Percentiles rank a stretch among this genome's conserved stretches.
phyloP scores from a whole-genome alignment of 2,888 invertebrate species.

The Heliconius aoede region DNA sequence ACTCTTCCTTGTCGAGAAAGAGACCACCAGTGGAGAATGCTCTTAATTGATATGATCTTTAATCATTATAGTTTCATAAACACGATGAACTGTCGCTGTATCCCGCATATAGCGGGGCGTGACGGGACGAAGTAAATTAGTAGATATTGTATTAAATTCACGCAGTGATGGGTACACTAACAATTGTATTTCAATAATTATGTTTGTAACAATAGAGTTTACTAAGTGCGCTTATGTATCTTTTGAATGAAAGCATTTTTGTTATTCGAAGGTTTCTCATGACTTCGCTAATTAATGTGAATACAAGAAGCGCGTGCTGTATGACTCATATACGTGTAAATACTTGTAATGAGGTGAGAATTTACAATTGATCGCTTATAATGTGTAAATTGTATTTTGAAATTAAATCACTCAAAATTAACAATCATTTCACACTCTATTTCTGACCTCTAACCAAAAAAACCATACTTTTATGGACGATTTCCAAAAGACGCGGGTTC shows the following conservation, averaged over 20 bases:
- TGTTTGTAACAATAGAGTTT: neutral
- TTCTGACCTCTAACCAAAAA: too few relatives aligned
- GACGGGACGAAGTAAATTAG: too few relatives aligned
- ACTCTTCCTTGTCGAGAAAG: slow-evolving; percentile 30
- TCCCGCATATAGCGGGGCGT: neutral
- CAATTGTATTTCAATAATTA: neutral
- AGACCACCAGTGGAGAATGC: slow-evolving; percentile 14
- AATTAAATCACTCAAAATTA: neutral
- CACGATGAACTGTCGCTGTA: neutral
- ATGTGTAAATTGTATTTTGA: neutral
- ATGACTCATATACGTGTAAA: slow-evolving; percentile 32
- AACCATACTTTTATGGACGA: too few relatives aligned
- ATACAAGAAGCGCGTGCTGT: slow-evolving; percentile 27
- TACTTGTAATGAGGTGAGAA: neutral
- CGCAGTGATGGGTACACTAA: neutral
- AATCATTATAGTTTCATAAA: slow-evolving; percentile 22
- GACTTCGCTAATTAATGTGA: slow-evolving; percentile 27
- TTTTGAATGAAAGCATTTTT: slow-evolving; percentile 8
- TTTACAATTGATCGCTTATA: neutral
- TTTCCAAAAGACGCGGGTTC: too few relatives aligned
- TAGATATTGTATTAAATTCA: too few relatives aligned
- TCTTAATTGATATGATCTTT: slow-evolving; percentile 29
- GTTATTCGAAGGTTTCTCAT: neutral
- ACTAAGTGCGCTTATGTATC: neutral
- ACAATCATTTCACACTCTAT: too few relatives aligned